Evolutionary conservation across 2,113 vertebrate genomes (phyloP), one percentile per base, ranked within the genome.

Genomic region (Podilymbus podiceps): DNA sequence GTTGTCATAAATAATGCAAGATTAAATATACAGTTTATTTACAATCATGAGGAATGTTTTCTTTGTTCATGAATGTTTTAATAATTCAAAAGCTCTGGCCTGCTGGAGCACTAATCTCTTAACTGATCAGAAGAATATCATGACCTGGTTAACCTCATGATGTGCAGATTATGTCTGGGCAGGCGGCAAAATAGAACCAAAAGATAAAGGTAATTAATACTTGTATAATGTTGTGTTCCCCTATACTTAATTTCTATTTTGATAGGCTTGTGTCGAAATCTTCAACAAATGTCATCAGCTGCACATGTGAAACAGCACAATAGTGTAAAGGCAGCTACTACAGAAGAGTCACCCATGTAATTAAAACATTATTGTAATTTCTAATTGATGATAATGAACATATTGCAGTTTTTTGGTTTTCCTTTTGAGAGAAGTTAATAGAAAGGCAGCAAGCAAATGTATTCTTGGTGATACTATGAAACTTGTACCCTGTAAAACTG

Each of bases 1-100:
- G 17, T 33, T 87, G 27, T 27, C 66, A 82, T 96, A 75, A 96
- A 94, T 95, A 93, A 91, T 91, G 22, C 30, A 95, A 92, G 40
- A 52, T 66, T 87, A 78, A 95, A 91, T 30, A 89, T 67, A 49
- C 30, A 20, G 85, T 83, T 71, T 58, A 76, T 85, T 74, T 81
- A 46, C 42, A 38, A 82, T 88, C 47, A 85, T 25, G 50, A 75
- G 46, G 60, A 80, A 62, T 66, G 31, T 79, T 53, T 69, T 74
- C 21, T 80, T 94, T 91, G 62, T 82, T 95, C 40, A n/a, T 44
- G 23, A 76, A 71, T 44, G 27, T 10, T 86, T 96, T 89, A 96
- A 89, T 94, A 97, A 94, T 91, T 93, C 44, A 94, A 68, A 89
- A 79, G 44, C 52, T 94, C 49, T 85, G 24, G 75, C 24, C 58